These are phyloP conservation scores for Trypoxylon attenuatum DNA, from an alignment of 2,888 invertebrate genomes.

Conservation along the genomic window DNA sequence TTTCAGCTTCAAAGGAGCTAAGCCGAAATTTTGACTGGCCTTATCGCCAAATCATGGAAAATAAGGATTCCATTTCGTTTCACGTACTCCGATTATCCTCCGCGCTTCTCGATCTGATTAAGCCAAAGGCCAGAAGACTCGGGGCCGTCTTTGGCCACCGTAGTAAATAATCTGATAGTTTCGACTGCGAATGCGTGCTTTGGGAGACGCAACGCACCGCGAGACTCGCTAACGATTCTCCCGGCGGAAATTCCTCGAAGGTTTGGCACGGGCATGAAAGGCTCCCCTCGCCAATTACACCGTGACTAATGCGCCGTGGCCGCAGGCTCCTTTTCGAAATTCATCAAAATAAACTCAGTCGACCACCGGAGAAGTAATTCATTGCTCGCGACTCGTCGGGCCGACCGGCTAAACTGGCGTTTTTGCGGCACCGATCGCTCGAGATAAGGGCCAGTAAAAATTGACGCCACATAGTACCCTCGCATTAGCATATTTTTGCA, in stretches of 20 bases:
- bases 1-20: slow-evolving; percentile 30
- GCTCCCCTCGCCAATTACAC: slow-evolving; percentile 64
- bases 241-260: slow-evolving; percentile 30
- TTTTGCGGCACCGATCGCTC: slow-evolving; percentile 28
- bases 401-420: slow-evolving; percentile 28
- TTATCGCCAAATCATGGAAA: slow-evolving; percentile 11
- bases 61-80: slow-evolving; percentile 1
- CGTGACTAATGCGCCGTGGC: slow-evolving; percentile 68
- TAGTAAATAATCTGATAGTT: background rate
- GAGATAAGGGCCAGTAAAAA: slow-evolving; percentile 25
- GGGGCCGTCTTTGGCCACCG: too few species aligned
- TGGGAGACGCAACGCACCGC: background rate
- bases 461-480: slow-evolving; percentile 24
- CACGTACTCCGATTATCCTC: background rate
- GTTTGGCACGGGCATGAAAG: slow-evolving; percentile 26
- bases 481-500: slow-evolving; percentile 15
- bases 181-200: slow-evolving; percentile 10
- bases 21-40: slow-evolving; percentile 34
- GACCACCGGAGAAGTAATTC: slow-evolving; percentile 62
- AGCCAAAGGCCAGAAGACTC: too few species aligned
- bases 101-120: too few species aligned
- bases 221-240: slow-evolving; percentile 18
- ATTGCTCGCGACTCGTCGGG: slow-evolving; percentile 39
- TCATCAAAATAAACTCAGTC: slow-evolving; percentile 68
- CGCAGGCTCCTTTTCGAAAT: slow-evolving; percentile 66